Percentiles rank a stretch among this genome's conserved stretches.
Evolutionary conservation across 1,140 invertebrate species (phyloP).

Genomic region (Tribolium castaneum): DNA sequence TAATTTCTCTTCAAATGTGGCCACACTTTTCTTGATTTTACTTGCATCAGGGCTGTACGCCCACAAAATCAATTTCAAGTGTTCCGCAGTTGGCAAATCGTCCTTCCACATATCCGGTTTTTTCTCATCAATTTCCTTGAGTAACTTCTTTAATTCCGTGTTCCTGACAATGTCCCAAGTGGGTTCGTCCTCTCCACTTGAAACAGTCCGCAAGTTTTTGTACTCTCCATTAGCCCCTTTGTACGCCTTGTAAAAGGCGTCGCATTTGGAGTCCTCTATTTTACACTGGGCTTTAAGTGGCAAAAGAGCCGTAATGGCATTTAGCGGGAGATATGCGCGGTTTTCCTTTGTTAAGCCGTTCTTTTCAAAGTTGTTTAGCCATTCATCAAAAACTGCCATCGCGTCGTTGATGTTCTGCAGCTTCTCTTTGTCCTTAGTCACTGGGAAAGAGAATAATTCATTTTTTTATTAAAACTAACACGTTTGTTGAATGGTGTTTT

Average conservation of each 20-base stretch:
- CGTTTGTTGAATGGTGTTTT: background rate
- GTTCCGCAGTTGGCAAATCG: slow-evolving; percentile 70
- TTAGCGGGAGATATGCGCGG: slow-evolving; percentile 69
- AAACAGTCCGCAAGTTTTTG: slow-evolving; percentile 72
- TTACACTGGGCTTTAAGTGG: slow-evolving; percentile 59
- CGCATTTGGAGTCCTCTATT: slow-evolving; percentile 60
- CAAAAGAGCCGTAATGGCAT: slow-evolving; percentile 59
- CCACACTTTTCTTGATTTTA: slow-evolving; percentile 64
- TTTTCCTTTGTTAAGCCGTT: slow-evolving; percentile 72
- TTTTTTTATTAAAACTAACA: too few species aligned
- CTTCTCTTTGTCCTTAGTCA: slow-evolving; percentile 75
- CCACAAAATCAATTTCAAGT: slow-evolving; percentile 72
- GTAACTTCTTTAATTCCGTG: slow-evolving; percentile 66
- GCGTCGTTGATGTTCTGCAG: slow-evolving; percentile 75
- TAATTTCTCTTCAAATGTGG: slow-evolving; percentile 59
- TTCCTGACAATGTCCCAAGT: slow-evolving; percentile 76
- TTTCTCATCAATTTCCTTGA: slow-evolving; percentile 67
- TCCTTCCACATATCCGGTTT: slow-evolving; percentile 69
- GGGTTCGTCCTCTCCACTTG: slow-evolving; percentile 65
- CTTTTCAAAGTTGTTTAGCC: slow-evolving; percentile 72
- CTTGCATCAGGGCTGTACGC: slow-evolving; percentile 72
- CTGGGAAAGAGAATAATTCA: slow-evolving; percentile 58
- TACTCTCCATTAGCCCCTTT: slow-evolving; percentile 71
- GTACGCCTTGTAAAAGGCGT: slow-evolving; percentile 68
- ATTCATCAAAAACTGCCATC: slow-evolving; percentile 72